A percentile compares a stretch with the other conserved stretches of the same genome.
phyloP scores from a whole-genome alignment of 2,888 invertebrate genomes.

The Latheticus oryzae region DNA sequence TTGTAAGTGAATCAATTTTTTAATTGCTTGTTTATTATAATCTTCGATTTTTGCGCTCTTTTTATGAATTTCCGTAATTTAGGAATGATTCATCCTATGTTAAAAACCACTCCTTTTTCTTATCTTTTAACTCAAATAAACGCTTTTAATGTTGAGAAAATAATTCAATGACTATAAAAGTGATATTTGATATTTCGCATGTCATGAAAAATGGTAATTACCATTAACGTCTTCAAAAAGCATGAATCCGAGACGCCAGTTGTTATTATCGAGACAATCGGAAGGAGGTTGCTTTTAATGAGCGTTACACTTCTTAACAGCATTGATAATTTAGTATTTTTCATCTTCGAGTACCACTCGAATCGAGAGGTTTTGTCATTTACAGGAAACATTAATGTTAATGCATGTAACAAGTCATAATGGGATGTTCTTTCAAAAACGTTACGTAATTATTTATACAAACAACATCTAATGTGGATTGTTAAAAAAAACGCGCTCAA shows the following conservation, averaged over 20 bases:
- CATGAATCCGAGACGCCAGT: constrained; percentile 23
- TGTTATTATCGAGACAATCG: constrained; percentile 19
- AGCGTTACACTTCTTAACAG: constrained; percentile 8
- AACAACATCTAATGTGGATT: too few relatives aligned
- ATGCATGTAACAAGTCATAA: constrained; percentile 3
- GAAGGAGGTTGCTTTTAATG: constrained; percentile 33
- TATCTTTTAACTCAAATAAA: constrained; percentile 3
- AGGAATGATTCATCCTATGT: constrained; percentile 21
- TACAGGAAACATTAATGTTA: constrained; percentile 1
- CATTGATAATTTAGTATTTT: too few relatives aligned
- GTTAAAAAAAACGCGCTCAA: constrained; percentile 5
- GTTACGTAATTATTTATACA: not conserved
- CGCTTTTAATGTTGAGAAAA: too few relatives aligned
- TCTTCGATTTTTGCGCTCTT: too few relatives aligned
- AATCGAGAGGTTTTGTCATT: not conserved
- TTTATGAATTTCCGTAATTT: too few relatives aligned
- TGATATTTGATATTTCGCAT: too few relatives aligned
- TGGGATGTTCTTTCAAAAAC: not conserved
- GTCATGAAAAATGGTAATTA: constrained; percentile 4
- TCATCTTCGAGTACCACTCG: too few relatives aligned
- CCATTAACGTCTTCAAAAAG: constrained; percentile 16
- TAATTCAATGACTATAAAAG: too few relatives aligned
- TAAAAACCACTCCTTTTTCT: constrained; percentile 24
- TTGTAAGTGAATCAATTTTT: constrained; percentile 14
- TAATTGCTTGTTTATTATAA: constrained; percentile 6